Evolutionary conservation across 2,888 invertebrate genomes (phyloP), one percentile per base, ranked within the genome.

Genomic region (Crematogaster levior): DNA sequence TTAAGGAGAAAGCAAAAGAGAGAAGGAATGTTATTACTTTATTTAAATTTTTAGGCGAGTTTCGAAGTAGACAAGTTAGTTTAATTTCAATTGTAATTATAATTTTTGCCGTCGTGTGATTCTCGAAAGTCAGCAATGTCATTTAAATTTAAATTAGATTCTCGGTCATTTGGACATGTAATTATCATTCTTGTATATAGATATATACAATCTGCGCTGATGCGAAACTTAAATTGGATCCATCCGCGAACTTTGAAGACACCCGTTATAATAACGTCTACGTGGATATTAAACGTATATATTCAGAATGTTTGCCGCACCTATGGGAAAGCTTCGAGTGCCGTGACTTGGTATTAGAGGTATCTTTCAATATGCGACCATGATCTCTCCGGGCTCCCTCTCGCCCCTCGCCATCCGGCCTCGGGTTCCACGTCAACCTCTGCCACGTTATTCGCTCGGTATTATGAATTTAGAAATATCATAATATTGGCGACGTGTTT

Each of bases 391-490:
- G 68, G 51, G 37, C n/a, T 21, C 21, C n/a, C 48, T 15, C 15
- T 9, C 48, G 4, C 27, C 48, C 24, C 34, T 51, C 6, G 60
- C 48, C 63, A 34, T 24, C 37, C 46, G 61, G 48, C 43, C 30
- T 58, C n/a, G 83, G 70, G 61, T 74, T 66, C 68, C 85, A 63
- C 75, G 81, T 83, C 83, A 75, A 65, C 65, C 83, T 81, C 73
- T 58, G 73, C 81, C 81, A 75, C 85, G 85, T 85, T 86, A 88
- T 85, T 84, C 86, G 84, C 61, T 66, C 60, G 89, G 86, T 91
- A 92, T 91, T 91, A 88, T 89, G 85, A 90, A 89, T 90, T 91
- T 89, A 91, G 91, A 91, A 91, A 91, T 92, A 91, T 91, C 88
- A 91, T 91, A 91, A 88, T 88, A 92, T 90, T 85, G 88, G 87